Base-by-base conservation (phyloP, 2,797 vertebrate genomes). In the Sardinella longiceps region DNA sequence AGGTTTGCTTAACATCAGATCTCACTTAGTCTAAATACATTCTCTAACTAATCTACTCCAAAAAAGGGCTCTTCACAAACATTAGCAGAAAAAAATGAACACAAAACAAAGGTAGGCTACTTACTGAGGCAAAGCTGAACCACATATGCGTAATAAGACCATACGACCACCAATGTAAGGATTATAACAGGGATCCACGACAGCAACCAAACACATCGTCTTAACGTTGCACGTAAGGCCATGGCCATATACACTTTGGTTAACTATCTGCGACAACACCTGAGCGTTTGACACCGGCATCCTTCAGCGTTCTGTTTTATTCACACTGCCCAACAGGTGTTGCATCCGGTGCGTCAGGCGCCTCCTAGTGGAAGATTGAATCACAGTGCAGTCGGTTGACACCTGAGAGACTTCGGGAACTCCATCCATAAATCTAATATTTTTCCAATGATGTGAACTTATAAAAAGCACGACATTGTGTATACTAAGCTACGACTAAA, bases 141-240 rank as follows among this genome's bases (percentile, higher is more conserved):
- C 82, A 96, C 95, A 89, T 96, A 96, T 84, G 94, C 96, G 90
- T 96, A 96, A 91, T 96, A 96, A 84, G 96, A 96, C 96, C 96
- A 96, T 83, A 95, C 93, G 83, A 94, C 92, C 60, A 96, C 93
- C 80, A 94, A 89, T 74, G 91, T 85, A 87, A 96, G 94, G 86
- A 96, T 89, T 37, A 95, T 89, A 56, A 96, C 95, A 6, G 96
- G 96, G 87, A 96, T 88, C 95, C 96, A 96, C 84, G 93, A 91
- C 30, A 96, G 86, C 30, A 93, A 88, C 28, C 94, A 93, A 91
- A 94, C 93, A 84, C 94, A 96, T 88, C 92, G 89, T 83, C 92
- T 89, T 81, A 93, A 60, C 6, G 92, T 94, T 30, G 77, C 82
- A 15, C 56, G 2, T 11, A 85, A 81, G 18, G 82, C 46, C 86